Base-by-base conservation (phyloP, 1,140 invertebrate species). In the Amyelois transitella region DNA sequence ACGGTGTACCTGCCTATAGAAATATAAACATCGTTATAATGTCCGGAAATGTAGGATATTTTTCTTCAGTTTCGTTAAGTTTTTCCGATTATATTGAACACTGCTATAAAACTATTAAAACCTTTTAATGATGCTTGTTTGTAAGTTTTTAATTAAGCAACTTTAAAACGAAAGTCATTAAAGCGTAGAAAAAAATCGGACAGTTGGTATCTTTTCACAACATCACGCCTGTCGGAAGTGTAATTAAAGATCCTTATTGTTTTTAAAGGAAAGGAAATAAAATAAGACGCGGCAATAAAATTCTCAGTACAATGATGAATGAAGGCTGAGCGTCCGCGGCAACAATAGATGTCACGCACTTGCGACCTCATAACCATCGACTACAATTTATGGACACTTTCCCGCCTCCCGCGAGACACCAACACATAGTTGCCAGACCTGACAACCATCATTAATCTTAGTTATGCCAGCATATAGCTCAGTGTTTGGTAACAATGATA, bases 341-440 rank as follows among this genome's bases (percentile, higher is more conserved):
- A 45, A 77, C 71, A 81, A 81, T 75, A 74, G 58, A 66, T 58
- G 68, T 69, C 72, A 80, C 75, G 73, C 65, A 72, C 63, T 80
- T 66, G 64, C 66, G 69, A 71, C 70, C 75, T 77, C 76, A 75
- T 76, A 76, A 75, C 67, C 71, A 72, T 81, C 65, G 68, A 69
- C 68, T 72, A 63, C 58, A 76, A 76, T 81, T 77, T 75, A 79
- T 72, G 69, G 66, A 54, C 58, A 57, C 72, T 69, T 65, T 71
- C 60, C 49, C 60, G 45, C 52, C 62, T 62, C 62, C 52, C 65
- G 38, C 55, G 64, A 52, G 68, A 60, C 25, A 43, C 17, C 48
- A 51, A 38, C 53, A 54, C 43, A 56, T 62, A 58, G 60, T 62
- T 62, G 47, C 18, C 18, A n/a, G n/a, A n/a, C n/a, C n/a, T n/a